A percentile compares a stretch with the other conserved stretches of the same genome.
These are phyloP conservation scores for Ptyas mucosa DNA, from an alignment of 2,113 vertebrate species.

Conservation along the genomic window DNA sequence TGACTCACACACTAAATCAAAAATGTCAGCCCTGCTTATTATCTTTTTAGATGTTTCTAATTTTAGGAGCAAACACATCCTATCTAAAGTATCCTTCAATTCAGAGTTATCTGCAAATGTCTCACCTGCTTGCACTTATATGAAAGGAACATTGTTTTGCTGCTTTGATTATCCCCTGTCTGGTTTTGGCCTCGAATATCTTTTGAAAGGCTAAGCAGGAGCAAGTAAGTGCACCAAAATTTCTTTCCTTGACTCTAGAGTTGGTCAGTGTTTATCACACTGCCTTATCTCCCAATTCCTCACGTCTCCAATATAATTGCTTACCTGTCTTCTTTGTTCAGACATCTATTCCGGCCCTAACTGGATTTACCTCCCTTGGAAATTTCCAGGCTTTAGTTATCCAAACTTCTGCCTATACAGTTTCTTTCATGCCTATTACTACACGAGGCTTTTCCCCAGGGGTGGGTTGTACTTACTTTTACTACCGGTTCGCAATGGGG, in stretches of 20 bases:
- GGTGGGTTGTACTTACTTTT: too few relatives aligned
- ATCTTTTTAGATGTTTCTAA: slow-evolving; percentile 6
- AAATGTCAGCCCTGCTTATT: slow-evolving; percentile 17
- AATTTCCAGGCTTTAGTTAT: neutral
- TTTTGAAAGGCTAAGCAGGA: neutral
- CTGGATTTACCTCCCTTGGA: neutral
- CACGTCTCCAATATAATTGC: neutral
- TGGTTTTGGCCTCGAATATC: neutral
- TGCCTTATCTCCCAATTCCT: neutral
- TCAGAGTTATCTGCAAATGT: neutral
- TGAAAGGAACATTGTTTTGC: neutral
- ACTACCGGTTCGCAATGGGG: too few relatives aligned
- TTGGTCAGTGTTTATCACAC: neutral
- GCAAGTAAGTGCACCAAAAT: neutral
- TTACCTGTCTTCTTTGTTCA: neutral
- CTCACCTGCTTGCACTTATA: neutral
- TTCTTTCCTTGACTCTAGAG: neutral
- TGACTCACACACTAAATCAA: slow-evolving; percentile 14
- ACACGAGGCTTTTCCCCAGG: neutral
- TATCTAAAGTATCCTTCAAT: slow-evolving; percentile 15
- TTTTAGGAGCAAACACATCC: slow-evolving; percentile 1
- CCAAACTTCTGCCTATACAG: too few relatives aligned
- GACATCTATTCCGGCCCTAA: neutral
- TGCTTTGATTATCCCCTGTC: neutral
- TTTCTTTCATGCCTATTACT: neutral